Base-by-base conservation (phyloP, 1,140 invertebrate species). In the Pemphigus obesinymphae region DNA sequence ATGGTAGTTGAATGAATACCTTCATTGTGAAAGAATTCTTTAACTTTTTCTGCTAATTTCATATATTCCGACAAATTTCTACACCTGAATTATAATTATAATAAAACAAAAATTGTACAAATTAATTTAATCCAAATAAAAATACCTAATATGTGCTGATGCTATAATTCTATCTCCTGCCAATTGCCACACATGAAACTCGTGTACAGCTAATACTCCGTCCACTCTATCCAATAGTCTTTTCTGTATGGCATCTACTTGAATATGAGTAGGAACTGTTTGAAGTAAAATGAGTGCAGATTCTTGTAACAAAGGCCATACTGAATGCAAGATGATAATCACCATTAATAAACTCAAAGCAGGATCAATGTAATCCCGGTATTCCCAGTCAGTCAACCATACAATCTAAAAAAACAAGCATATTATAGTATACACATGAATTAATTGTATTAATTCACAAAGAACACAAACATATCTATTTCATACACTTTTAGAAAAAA, bases 1-100 rank as follows among this genome's bases (percentile, higher is more conserved):
- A 97, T 97, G 2, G 96, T 97, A 2, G 95, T 96, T 5, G 94
- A 96, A 86, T 94, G 93, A 84, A 96, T 96, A 26, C 94, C 94
- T 88, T 97, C 95, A 86, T 96, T 96, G 85, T 96, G 94, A 87
- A 97, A 97, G 89, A 97, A 97, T 87, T 97, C 94, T 87, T 97
- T 97, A 0, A 97, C 95, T 87, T 96, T 95, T 87, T 96, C 95
- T 1, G 95, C 95, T 83, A 96, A 95, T 87, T 94, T 94, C 93
- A 96, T 95, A 85, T 96, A 96, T 85, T 96, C 94, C 0, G 93
- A 93, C 73, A 96, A 87, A 88, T 96, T 96, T 84, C 93, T 90
- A 88, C 94, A 96, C 83, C 94, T 93, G 84, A 55, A 87, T 86
- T 76, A 82, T 75, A 82, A 50, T 55, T 31, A 82, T 63, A 31